These are phyloP conservation scores for Drosophila obscura DNA, from an alignment of 1,140 invertebrate genomes.

Conservation along the genomic window DNA sequence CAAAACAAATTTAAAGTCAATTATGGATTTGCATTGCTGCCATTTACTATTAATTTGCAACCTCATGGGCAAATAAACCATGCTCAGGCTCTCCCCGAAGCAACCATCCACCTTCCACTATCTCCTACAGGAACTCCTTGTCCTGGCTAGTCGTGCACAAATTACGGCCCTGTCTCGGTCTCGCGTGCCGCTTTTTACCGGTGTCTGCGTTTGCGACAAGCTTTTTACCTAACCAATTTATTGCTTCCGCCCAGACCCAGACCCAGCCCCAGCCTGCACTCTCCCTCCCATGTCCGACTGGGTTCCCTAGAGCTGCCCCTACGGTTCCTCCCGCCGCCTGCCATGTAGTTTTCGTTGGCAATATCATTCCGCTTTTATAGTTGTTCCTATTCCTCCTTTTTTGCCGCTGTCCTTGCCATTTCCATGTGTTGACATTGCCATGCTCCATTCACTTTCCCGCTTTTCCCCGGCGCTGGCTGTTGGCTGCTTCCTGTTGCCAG, in stretches of 20 bases:
- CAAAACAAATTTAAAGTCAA: slow-evolving; percentile 46
- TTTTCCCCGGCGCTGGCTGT: slow-evolving; percentile 40
- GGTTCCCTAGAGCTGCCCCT: slow-evolving; percentile 13
- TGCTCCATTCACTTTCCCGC: slow-evolving; percentile 71
- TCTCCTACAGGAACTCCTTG: slow-evolving; percentile 2
- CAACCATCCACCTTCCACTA: not conserved
- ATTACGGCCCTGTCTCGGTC: slow-evolving; percentile 60
- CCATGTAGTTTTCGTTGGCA: slow-evolving; percentile 20
- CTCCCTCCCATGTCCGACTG: slow-evolving; percentile 8
- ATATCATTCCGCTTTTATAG: slow-evolving; percentile 24
- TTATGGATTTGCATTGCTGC: slow-evolving; percentile 39
- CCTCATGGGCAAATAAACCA: slow-evolving; percentile 58
- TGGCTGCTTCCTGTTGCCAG: slow-evolving; percentile 55
- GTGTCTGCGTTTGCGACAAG: slow-evolving; percentile 75
- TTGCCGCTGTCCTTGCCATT: slow-evolving; percentile 71
- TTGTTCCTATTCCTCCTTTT: slow-evolving; percentile 12
- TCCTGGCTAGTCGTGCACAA: slow-evolving; percentile 23
- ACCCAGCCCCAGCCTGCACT: slow-evolving; percentile 16
- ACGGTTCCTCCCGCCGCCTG: not conserved
- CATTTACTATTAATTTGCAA: slow-evolving; percentile 65
- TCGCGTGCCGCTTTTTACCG: slow-evolving; percentile 64
- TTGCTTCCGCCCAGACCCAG: slow-evolving; percentile 63
- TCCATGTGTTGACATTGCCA: slow-evolving; percentile 80
- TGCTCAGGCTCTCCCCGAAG: slow-evolving; percentile 19
- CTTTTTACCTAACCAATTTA: slow-evolving; percentile 81